Evolutionary conservation across 2,797 vertebrate genomes (phyloP).

Genomic region (Karalla daura): DNA sequence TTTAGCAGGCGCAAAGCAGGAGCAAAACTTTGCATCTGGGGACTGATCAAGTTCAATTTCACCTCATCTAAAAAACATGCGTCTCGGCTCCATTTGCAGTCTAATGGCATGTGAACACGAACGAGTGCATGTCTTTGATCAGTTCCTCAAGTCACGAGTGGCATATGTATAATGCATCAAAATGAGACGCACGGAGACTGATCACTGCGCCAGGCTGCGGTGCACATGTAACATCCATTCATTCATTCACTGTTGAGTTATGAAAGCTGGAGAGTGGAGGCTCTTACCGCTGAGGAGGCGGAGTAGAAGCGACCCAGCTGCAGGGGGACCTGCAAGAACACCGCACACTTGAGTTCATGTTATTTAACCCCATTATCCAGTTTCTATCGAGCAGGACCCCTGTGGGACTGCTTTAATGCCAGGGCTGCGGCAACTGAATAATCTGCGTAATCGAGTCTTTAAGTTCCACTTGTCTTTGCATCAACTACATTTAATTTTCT

Average conservation of each 20-base stretch:
- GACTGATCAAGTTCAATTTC: no score
- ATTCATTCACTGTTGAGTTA: background rate
- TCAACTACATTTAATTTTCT: no score
- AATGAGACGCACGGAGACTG: background rate
- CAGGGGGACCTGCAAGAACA: conserved; percentile 74
- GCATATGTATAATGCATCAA: background rate
- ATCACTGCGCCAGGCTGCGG: background rate
- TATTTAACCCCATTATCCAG: no score
- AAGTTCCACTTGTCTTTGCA: no score
- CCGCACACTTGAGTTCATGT: background rate
- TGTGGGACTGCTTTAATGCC: no score
- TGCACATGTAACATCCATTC: background rate
- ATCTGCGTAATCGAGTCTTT: no score
- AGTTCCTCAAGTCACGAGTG: background rate
- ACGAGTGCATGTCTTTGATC: background rate
- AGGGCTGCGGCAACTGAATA: no score
- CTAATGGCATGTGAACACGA: background rate
- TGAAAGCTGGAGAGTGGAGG: background rate
- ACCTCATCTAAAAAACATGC: no score
- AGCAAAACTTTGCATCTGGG: no score
- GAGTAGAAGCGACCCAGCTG: conserved; percentile 81
- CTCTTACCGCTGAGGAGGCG: conserved; percentile 85
- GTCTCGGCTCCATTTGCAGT: background rate
- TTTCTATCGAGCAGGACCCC: no score
- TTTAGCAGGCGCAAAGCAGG: no score